Conservation (phyloP, 2,888 invertebrate species). For the Dynastes maya region DNA sequence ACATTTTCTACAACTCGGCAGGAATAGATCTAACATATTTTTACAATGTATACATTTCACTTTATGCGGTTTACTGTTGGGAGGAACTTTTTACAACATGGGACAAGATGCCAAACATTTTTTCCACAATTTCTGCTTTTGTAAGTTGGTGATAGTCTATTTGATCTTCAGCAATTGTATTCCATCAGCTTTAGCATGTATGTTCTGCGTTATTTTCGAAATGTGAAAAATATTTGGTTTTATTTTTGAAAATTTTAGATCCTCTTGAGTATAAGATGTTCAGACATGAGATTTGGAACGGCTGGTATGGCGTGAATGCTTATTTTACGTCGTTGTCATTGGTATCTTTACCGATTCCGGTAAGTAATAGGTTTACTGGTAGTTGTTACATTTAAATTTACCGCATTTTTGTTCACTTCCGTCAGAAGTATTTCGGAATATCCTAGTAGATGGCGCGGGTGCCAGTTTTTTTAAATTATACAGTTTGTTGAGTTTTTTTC, state of each 20-base stretch:
- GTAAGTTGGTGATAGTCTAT: slow-evolving; percentile 46
- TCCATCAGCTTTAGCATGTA: slow-evolving; percentile 49
- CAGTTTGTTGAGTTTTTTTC: too few species aligned
- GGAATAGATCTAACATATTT: slow-evolving; percentile 44
- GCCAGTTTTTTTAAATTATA: too few species aligned
- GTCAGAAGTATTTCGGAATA: too few species aligned
- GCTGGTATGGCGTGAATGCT: slow-evolving; percentile 32
- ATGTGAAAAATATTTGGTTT: not conserved
- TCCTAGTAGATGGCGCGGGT: too few species aligned
- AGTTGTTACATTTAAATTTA: not conserved
- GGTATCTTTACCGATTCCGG: slow-evolving; percentile 36
- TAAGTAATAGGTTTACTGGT: not conserved
- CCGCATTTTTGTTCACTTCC: not conserved
- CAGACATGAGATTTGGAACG: slow-evolving; percentile 16
- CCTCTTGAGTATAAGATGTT: slow-evolving; percentile 22
- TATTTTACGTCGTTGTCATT: slow-evolving; percentile 16
- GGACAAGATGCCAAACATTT: slow-evolving; percentile 49
- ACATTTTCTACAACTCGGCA: slow-evolving; percentile 42
- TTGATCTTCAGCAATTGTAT: slow-evolving; percentile 44
- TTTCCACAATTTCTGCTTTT: slow-evolving; percentile 47
- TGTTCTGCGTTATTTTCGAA: not conserved
- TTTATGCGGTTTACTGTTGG: slow-evolving; percentile 40
- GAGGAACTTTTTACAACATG: slow-evolving; percentile 43
- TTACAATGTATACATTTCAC: slow-evolving; percentile 49
- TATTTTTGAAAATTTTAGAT: slow-evolving; percentile 16